Base-by-base conservation (phyloP, 2,113 vertebrate species). In the Sylvietta virens region DNA sequence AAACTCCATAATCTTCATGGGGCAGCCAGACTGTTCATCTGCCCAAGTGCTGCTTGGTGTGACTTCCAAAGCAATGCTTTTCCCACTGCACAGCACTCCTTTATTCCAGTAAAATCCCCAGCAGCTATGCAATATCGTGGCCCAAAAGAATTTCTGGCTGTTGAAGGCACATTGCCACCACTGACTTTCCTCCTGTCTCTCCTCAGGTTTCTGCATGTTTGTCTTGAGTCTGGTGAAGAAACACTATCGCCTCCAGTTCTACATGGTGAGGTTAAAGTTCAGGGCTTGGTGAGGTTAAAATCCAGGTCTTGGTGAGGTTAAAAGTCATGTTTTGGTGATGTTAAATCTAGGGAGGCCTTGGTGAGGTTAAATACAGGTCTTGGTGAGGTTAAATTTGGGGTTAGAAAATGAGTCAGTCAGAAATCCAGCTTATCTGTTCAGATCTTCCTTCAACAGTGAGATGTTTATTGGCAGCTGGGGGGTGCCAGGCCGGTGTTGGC, bases 161-260 rank as follows among this genome's bases (percentile, higher is more conserved):
- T 12, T 65, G 54, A 20, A 61, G 54, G 33, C 56, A 3, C 91
- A 19, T 67, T 77, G 50, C 72, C 76, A 48, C 22, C 44, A 3
- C 37, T 85, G 79, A 7, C 67, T 33, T 28, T 53, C 6, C n/a
- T 79, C 56, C 54, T 66, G 70, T 62, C 58, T 95, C 93, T 26
- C 96, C 97, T 23, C 80, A 98, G 99, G 99, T 51, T 99, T 99
- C 98, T 99, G 99, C 97, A 99, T 99, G 99, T 99, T 99, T 90
- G 99, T 99, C 51, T 95, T 99, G 97, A 99, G 99, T 72, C 97
- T 99, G 97, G 99, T 99, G 97, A 99, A 99, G 98, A 99, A 99
- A 69, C 99, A 99, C 92, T 99, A 99, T 79, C 99, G 99, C 33
- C 98, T 99, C 47, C 99, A 99, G 96, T 99, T 99, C 96, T 99